Evolutionary conservation across 2,888 invertebrate genomes (phyloP).

Genomic region (Tortricodes alternella): DNA sequence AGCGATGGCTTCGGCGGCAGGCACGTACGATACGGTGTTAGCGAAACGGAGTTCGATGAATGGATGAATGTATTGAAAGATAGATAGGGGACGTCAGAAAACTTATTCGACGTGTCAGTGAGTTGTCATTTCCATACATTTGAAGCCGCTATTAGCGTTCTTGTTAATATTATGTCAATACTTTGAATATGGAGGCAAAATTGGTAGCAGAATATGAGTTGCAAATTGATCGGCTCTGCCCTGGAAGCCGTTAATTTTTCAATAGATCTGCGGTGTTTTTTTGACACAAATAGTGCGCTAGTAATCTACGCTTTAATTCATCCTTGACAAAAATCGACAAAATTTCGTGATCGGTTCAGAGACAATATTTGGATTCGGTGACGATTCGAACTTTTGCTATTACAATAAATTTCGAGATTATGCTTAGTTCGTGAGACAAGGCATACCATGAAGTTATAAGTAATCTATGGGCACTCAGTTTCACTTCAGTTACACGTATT

Average conservation of each 20-base stretch:
- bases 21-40: slow-evolving; percentile 53
- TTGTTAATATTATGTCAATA: background rate
- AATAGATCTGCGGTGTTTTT: too few species aligned
- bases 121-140: background rate
- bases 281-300: too few species aligned
- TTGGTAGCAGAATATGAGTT: too few species aligned
- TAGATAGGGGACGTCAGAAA: slow-evolving; percentile 25
- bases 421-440: too few species aligned
- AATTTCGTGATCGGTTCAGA: background rate
- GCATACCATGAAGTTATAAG: too few species aligned
- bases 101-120: background rate
- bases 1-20: slow-evolving; percentile 48
- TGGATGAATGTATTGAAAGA: slow-evolving; percentile 35
- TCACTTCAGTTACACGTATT: too few species aligned
- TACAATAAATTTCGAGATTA: background rate
- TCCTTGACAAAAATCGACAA: slow-evolving; percentile 2
- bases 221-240: too few species aligned
- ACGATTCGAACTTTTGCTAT: background rate
- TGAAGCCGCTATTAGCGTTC: background rate
- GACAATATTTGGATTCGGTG: background rate
- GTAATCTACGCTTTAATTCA: background rate
- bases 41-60: slow-evolving; percentile 41
- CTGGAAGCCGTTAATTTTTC: too few species aligned
- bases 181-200: too few species aligned
- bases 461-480: too few species aligned